Conservation (phyloP, 2,888 invertebrate genomes). For the Andrena dorsata region DNA sequence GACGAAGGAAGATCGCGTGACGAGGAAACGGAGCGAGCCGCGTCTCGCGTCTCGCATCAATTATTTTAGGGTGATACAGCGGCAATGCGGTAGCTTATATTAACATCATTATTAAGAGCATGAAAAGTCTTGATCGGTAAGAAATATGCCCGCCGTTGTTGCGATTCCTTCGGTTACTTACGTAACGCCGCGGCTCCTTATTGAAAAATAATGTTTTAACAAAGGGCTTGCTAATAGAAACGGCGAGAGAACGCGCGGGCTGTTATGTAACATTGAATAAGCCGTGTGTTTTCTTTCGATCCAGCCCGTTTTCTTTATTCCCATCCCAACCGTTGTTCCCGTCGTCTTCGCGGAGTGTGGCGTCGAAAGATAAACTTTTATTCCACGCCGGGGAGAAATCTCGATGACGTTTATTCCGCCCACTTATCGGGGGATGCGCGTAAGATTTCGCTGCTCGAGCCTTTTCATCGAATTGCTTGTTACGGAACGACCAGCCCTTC, state of each 20-base stretch:
- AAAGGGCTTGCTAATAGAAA: conserved; percentile 2
- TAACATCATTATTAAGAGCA: not conserved
- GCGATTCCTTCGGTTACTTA: not conserved
- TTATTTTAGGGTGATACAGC: no score
- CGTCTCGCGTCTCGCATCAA: no score
- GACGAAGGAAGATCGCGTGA: no score
- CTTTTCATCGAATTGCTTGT: not conserved
- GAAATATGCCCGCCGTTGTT: not conserved
- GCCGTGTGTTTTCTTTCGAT: conserved; percentile 69
- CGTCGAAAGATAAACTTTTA: conserved; percentile 43
- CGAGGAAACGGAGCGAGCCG: no score
- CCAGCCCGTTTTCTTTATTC: conserved; percentile 50
- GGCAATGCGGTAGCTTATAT: no score
- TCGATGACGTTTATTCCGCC: not conserved
- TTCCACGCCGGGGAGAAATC: conserved; percentile 11
- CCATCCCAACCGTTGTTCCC: conserved; percentile 13
- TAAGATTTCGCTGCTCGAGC: conserved; percentile 5
- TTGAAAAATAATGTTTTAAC: conserved; percentile 37
- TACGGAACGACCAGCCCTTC: not conserved
- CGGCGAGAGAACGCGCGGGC: not conserved
- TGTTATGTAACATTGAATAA: conserved; percentile 23
- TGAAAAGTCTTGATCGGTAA: not conserved
- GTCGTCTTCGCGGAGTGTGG: conserved; percentile 4
- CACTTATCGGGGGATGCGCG: not conserved
- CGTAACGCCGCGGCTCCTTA: not conserved